Evolutionary conservation across 2,888 invertebrate species (phyloP).

Genomic region (Serripes groenlandicus): DNA sequence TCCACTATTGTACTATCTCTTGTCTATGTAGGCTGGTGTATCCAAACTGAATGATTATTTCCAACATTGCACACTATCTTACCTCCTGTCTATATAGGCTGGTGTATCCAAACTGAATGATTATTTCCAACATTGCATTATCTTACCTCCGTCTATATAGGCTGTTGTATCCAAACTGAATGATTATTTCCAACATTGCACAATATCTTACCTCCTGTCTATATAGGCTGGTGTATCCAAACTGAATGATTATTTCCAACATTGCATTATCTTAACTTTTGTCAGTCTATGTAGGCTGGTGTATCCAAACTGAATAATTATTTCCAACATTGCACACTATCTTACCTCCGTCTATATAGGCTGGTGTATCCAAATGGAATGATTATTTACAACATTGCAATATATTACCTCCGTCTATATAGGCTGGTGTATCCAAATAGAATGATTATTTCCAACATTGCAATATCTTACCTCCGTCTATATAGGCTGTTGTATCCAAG

Average conservation of each 20-base stretch:
- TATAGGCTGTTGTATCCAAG: not conserved
- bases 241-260: no score
- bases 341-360: no score
- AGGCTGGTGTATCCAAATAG: not conserved
- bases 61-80: not conserved
- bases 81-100: conserved; percentile 88
- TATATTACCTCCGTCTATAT: not conserved
- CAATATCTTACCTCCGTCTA: not conserved
- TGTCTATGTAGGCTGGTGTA: not conserved
- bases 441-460: not conserved
- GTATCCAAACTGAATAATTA: no score
- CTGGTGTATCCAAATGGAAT: not conserved
- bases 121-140: no score
- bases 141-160: no score
- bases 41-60: not conserved
- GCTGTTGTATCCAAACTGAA: no score
- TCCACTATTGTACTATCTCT: not conserved
- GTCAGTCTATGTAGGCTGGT: no score
- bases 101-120: conserved; percentile 96
- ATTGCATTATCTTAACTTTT: no score
- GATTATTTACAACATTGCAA: not conserved
- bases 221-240: not conserved
- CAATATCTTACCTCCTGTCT: no score
- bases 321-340: no score
- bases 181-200: no score